Percentiles rank a stretch among this genome's conserved stretches.
These are phyloP conservation scores for Mellilla xanthometata DNA, from an alignment of 2,888 invertebrate genomes.

Conservation along the genomic window DNA sequence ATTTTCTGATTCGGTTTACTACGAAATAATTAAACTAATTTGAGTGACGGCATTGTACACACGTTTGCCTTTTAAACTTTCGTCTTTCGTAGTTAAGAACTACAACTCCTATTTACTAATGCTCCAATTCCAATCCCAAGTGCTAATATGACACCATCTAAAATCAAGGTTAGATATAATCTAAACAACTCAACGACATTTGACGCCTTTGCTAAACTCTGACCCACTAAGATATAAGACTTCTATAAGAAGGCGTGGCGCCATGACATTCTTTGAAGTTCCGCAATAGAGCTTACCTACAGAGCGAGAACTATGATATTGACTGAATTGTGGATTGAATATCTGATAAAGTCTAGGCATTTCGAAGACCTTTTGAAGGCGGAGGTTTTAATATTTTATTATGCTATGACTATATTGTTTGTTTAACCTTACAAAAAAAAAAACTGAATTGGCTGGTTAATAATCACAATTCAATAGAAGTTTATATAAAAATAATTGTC, in stretches of 20 bases:
- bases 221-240: conserved; percentile 34
- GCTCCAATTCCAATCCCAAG: conserved; percentile 2
- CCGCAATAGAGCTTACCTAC: conserved; percentile 10
- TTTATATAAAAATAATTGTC: no score
- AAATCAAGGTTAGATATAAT: conserved; percentile 13
- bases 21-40: no score
- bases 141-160: conserved; percentile 8
- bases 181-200: conserved; percentile 22
- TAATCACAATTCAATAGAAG: no score
- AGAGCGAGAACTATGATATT: not conserved
- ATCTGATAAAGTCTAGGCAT: conserved; percentile 8
- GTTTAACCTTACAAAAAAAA: not conserved
- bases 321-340: conserved; percentile 26
- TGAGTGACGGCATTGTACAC: no score
- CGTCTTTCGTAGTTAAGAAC: not conserved
- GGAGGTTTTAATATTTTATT: conserved; percentile 13
- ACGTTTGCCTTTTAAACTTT: no score
- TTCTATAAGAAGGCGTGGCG: conserved; percentile 49
- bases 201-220: conserved; percentile 38
- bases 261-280: conserved; percentile 67
- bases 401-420: not conserved
- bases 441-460: no score
- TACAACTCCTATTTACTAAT: not conserved
- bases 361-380: conserved; percentile 4
- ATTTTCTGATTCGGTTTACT: no score